Conservation (phyloP, 2,888 invertebrate genomes). For the Himalopsyche kuldschensis region DNA sequence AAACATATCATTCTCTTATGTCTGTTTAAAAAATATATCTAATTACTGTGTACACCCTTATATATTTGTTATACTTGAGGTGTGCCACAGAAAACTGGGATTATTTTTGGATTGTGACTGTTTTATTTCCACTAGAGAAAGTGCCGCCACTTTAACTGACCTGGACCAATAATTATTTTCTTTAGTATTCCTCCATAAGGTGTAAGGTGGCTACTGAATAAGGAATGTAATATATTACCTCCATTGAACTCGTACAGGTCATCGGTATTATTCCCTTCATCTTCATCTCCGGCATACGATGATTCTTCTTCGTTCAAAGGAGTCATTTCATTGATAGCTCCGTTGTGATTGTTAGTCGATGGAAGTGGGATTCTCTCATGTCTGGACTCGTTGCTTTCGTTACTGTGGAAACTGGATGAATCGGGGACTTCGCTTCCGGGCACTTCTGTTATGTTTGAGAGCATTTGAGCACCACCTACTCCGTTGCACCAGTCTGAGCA, state of each 20-base stretch:
- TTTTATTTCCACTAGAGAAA: no score
- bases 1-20: no score
- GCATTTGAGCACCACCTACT: slow-evolving; percentile 67
- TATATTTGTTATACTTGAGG: no score
- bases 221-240: slow-evolving; percentile 15
- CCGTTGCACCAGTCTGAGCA: slow-evolving; percentile 86
- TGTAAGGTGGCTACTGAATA: not conserved
- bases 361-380: slow-evolving; percentile 42
- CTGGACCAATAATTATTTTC: no score
- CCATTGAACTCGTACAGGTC: slow-evolving; percentile 32
- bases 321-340: slow-evolving; percentile 17
- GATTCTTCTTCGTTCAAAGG: slow-evolving; percentile 36
- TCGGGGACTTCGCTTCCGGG: slow-evolving; percentile 89
- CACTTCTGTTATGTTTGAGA: slow-evolving; percentile 92
- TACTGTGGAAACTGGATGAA: slow-evolving; percentile 82
- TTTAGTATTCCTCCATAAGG: not conserved
- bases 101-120: no score
- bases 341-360: slow-evolving; percentile 21
- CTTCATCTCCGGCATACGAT: slow-evolving; percentile 38
- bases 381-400: slow-evolving; percentile 77
- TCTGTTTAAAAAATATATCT: no score
- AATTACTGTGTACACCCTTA: no score
- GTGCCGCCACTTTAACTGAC: no score
- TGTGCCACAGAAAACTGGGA: no score
- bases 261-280: slow-evolving; percentile 39